These are phyloP conservation scores for Tupaia tana DNA, from an alignment of 2,113 vertebrate genomes.

Conservation along the genomic window DNA sequence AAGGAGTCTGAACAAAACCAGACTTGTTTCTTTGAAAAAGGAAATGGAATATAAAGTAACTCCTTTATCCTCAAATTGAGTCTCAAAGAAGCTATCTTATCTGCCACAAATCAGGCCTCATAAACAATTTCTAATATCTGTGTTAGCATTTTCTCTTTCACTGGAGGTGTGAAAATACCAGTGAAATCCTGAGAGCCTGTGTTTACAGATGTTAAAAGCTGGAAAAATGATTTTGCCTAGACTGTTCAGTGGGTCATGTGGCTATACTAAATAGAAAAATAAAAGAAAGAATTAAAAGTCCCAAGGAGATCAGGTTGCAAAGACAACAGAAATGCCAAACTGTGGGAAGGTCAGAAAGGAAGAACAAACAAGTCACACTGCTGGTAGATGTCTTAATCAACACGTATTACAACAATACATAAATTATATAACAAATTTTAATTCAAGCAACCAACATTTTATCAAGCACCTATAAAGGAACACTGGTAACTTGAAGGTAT, in stretches of 20 bases:
- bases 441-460: background rate
- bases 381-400: background rate
- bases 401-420: background rate
- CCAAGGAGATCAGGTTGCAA: background rate
- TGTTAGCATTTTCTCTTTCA: constrained; percentile 24
- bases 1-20: constrained; percentile 81
- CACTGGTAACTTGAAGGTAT: background rate
- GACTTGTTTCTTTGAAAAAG: constrained; percentile 67
- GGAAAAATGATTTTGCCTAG: constrained; percentile 47
- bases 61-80: constrained; percentile 68
- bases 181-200: constrained; percentile 36
- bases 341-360: constrained; percentile 48
- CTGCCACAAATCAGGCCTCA: constrained; percentile 67
- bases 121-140: constrained; percentile 73
- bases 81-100: constrained; percentile 62
- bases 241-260: constrained; percentile 27
- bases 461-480: background rate
- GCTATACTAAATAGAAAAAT: constrained; percentile 22
- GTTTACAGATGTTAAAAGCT: constrained; percentile 46
- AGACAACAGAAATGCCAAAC: constrained; percentile 63
- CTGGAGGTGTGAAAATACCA: constrained; percentile 59
- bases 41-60: constrained; percentile 76
- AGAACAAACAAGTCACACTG: constrained; percentile 43
- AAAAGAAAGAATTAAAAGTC: background rate
- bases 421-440: background rate